Percentiles rank a stretch among this genome's conserved stretches.
These are phyloP conservation scores for Tipula confusa DNA, from an alignment of 2,888 invertebrate species.

Conservation along the genomic window DNA sequence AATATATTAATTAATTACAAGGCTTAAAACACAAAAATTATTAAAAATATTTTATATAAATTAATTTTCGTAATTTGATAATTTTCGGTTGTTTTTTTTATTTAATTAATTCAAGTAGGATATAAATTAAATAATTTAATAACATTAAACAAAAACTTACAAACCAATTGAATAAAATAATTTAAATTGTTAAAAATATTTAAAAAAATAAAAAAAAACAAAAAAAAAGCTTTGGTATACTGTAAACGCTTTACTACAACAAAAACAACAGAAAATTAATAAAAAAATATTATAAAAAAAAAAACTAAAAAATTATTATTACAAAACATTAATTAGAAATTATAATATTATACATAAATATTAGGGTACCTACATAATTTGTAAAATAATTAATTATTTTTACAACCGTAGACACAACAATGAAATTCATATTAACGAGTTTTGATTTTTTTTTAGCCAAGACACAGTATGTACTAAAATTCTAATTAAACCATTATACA, in stretches of 20 bases:
- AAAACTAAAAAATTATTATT: neutral
- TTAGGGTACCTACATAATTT: neutral
- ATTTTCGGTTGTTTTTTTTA: neutral
- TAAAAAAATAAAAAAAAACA: constrained; percentile 44
- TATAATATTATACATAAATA: neutral
- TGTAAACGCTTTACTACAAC: constrained; percentile 50
- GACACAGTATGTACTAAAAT: neutral
- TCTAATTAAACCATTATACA: neutral
- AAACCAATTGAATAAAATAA: neutral
- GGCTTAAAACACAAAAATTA: neutral
- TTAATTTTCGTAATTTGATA: neutral
- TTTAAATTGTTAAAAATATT: neutral
- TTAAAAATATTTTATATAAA: constrained; percentile 4
- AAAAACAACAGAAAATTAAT: constrained; percentile 31
- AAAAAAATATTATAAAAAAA: constrained; percentile 5
- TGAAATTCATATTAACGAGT: neutral
- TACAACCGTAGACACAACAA: too few relatives aligned
- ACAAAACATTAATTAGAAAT: neutral
- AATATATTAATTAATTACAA: neutral
- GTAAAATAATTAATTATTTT: neutral
- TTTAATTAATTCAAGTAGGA: neutral
- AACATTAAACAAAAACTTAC: neutral
- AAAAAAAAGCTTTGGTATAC: constrained; percentile 50
- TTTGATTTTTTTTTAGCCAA: neutral
- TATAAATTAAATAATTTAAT: neutral